These are phyloP conservation scores for Contarinia nasturtii DNA, from an alignment of 1,140 invertebrate species.

Conservation along the genomic window DNA sequence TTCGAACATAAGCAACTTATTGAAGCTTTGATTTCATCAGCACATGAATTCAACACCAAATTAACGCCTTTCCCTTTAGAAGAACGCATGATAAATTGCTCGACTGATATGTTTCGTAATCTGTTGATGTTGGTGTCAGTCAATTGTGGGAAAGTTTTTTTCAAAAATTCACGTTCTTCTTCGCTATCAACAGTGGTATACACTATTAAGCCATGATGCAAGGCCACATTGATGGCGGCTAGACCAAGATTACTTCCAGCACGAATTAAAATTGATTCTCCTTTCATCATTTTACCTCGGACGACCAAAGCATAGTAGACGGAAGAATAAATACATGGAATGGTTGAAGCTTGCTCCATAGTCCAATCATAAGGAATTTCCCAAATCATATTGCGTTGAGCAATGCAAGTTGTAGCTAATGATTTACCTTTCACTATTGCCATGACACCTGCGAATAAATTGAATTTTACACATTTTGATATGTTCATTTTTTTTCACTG, in stretches of 20 bases:
- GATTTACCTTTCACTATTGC: slow-evolving; percentile 55
- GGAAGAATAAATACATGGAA: slow-evolving; percentile 37
- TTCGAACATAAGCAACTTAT: slow-evolving; percentile 40
- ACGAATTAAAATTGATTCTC: slow-evolving; percentile 43
- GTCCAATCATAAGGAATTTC: slow-evolving; percentile 36
- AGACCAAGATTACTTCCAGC: slow-evolving; percentile 48
- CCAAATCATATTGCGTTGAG: slow-evolving; percentile 34
- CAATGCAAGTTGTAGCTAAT: slow-evolving; percentile 53
- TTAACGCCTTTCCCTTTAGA: slow-evolving; percentile 36
- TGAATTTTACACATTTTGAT: no score
- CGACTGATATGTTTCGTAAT: slow-evolving; percentile 39
- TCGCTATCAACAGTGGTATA: slow-evolving; percentile 27
- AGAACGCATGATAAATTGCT: slow-evolving; percentile 32
- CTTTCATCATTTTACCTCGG: slow-evolving; percentile 30
- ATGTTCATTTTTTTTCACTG: no score
- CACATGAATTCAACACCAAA: slow-evolving; percentile 40
- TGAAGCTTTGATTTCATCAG: slow-evolving; percentile 44
- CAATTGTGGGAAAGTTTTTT: slow-evolving; percentile 16
- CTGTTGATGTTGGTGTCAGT: slow-evolving; percentile 30
- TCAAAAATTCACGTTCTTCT: slow-evolving; percentile 22
- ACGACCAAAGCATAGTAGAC: slow-evolving; percentile 39
- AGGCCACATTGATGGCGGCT: slow-evolving; percentile 49
- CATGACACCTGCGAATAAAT: slow-evolving; percentile 77
- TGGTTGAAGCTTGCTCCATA: slow-evolving; percentile 35
- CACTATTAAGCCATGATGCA: slow-evolving; percentile 22